Percentiles rank a stretch among this genome's conserved stretches.
phyloP scores from a whole-genome alignment of 2,797 vertebrate genomes.

The Ctenopoma multispine region DNA sequence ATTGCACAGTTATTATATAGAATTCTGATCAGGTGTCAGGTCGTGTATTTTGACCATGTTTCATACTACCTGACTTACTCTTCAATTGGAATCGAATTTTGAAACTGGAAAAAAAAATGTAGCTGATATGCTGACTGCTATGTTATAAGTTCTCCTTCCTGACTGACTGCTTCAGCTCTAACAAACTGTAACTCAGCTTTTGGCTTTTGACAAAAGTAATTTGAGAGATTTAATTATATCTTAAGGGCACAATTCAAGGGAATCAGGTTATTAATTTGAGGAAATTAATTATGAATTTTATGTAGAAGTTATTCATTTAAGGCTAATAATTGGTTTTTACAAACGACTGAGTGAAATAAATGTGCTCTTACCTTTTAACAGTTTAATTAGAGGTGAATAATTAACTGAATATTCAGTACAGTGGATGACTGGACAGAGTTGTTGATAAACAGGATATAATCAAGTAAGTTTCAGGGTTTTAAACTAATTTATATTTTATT shows the following conservation, averaged over 20 bases:
- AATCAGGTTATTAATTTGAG: neutral
- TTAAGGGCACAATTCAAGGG: slow-evolving; percentile 10
- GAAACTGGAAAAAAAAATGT: no score
- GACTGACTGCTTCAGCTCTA: neutral
- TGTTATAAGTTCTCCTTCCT: neutral
- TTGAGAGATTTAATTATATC: slow-evolving; percentile 14
- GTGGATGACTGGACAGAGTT: neutral
- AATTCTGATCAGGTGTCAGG: no score
- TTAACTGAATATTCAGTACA: neutral
- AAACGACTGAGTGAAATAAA: neutral
- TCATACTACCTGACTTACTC: no score
- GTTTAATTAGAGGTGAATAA: slow-evolving; percentile 6
- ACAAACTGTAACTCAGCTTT: neutral
- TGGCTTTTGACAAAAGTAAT: slow-evolving; percentile 5
- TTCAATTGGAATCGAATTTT: no score
- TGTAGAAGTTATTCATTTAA: slow-evolving; percentile 9
- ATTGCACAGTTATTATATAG: no score
- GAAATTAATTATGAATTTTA: slow-evolving; percentile 12
- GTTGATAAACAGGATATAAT: neutral
- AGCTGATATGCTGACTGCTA: no score
- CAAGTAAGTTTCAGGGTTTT: neutral
- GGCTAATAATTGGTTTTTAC: neutral
- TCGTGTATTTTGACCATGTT: no score
- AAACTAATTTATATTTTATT: neutral
- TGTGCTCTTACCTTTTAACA: neutral